Evolutionary conservation across 1,140 invertebrate genomes (phyloP).

Genomic region (Zophobas atratus): DNA sequence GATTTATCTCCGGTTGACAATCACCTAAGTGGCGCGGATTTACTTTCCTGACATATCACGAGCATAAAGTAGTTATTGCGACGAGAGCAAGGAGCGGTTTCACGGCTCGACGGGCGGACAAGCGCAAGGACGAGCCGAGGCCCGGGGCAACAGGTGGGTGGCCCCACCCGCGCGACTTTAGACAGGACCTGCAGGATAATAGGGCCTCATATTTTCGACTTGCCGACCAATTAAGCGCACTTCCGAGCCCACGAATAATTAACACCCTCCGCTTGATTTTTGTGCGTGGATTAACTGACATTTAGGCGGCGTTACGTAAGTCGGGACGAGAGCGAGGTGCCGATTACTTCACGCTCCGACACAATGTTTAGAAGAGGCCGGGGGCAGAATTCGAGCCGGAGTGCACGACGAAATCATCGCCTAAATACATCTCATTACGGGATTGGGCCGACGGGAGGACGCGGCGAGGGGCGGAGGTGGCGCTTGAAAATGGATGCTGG

Average conservation of each 20-base stretch:
- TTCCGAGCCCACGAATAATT: constrained; percentile 26
- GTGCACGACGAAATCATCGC: constrained; percentile 24
- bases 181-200: constrained; percentile 37
- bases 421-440: constrained; percentile 34
- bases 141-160: constrained; percentile 50
- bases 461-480: too few species aligned
- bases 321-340: constrained; percentile 20
- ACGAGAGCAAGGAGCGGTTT: constrained; percentile 48
- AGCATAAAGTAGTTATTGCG: constrained; percentile 46
- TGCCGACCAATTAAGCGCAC: constrained; percentile 38
- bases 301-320: constrained; percentile 22
- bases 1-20: constrained; percentile 38
- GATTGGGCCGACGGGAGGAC: not conserved
- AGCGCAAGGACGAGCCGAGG: constrained; percentile 44
- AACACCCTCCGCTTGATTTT: not conserved
- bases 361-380: constrained; percentile 24
- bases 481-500: too few species aligned
- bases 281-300: not conserved
- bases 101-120: constrained; percentile 39
- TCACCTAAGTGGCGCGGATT: constrained; percentile 33
- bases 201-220: constrained; percentile 38
- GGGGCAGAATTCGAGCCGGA: constrained; percentile 14
- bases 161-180: constrained; percentile 45
- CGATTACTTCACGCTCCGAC: constrained; percentile 24
- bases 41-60: constrained; percentile 45